phyloP scores from a whole-genome alignment of 2,888 invertebrate species.

The Linnaemya tessellans region DNA sequence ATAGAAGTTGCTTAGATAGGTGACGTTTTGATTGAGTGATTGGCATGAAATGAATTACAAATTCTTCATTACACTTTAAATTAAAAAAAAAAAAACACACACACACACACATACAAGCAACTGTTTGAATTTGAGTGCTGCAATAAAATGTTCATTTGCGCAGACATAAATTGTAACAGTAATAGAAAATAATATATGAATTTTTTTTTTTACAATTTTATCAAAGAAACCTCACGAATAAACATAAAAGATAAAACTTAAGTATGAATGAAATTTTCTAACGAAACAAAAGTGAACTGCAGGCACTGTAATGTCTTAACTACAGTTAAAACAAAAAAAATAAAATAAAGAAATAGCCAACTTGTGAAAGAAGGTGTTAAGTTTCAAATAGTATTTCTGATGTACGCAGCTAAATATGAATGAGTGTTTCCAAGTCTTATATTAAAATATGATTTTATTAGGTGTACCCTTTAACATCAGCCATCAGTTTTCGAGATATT shows the following conservation, averaged over 20 bases:
- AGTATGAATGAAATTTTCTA: conserved; percentile 71
- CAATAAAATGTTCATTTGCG: conserved; percentile 75
- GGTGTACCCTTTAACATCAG: not conserved
- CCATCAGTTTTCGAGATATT: too few relatives aligned
- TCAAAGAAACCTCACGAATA: conserved; percentile 66
- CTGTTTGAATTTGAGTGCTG: conserved; percentile 48
- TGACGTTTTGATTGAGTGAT: conserved; percentile 83
- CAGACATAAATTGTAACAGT: conserved; percentile 56
- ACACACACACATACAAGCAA: conserved; percentile 12
- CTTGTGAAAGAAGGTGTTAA: conserved; percentile 79
- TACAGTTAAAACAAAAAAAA: conserved; percentile 16
- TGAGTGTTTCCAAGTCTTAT: not conserved
- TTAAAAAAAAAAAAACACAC: conserved; percentile 35
- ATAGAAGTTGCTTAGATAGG: conserved; percentile 75
- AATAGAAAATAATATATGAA: conserved; percentile 19
- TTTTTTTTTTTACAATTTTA: conserved; percentile 34
- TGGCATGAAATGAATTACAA: conserved; percentile 78
- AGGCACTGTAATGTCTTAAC: conserved; percentile 51
- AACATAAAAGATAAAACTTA: conserved; percentile 59
- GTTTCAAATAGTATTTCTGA: conserved; percentile 74
- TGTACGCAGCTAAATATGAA: conserved; percentile 9
- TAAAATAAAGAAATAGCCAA: conserved; percentile 47
- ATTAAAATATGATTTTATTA: not conserved
- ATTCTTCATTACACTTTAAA: conserved; percentile 71
- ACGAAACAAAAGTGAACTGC: conserved; percentile 63